phyloP scores from a whole-genome alignment of 1,140 invertebrate species.

The Drosophila rhopaloa region DNA sequence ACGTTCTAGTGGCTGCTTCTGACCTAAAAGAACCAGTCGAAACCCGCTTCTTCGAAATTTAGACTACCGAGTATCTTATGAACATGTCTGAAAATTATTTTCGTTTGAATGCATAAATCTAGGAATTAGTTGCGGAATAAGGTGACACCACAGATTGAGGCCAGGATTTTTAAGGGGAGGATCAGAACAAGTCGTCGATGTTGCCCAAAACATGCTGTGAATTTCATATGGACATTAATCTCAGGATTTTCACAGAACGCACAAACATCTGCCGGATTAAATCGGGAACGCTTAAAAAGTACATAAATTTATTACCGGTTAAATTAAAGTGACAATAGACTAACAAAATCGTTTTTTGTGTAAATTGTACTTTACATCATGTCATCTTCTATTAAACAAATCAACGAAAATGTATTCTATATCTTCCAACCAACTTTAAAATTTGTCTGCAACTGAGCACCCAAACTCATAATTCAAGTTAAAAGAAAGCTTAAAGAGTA shows the following conservation, averaged over 20 bases:
- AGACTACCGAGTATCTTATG: conserved; percentile 22
- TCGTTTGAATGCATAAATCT: conserved; percentile 55
- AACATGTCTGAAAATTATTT: conserved; percentile 58
- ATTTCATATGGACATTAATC: not conserved
- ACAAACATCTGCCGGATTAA: conserved; percentile 2
- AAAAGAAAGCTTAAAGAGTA: too few species aligned
- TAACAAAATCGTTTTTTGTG: too few species aligned
- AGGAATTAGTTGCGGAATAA: conserved; percentile 34
- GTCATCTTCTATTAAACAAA: too few species aligned
- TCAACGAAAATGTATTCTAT: too few species aligned
- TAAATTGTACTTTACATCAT: too few species aligned
- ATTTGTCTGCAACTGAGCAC: too few species aligned
- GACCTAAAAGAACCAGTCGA: conserved; percentile 20
- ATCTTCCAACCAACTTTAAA: too few species aligned
- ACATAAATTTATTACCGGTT: too few species aligned
- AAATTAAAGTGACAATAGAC: too few species aligned
- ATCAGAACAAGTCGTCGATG: conserved; percentile 4
- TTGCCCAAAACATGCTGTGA: not conserved
- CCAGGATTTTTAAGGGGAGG: conserved; percentile 2
- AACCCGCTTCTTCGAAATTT: conserved; percentile 60
- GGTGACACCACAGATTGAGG: conserved; percentile 16
- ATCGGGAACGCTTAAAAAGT: not conserved
- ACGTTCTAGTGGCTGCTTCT: conserved; percentile 12
- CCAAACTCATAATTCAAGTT: too few species aligned
- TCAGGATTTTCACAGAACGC: conserved; percentile 1